phyloP scores from a whole-genome alignment of 2,113 vertebrate genomes.

The Colossoma macropomum region DNA sequence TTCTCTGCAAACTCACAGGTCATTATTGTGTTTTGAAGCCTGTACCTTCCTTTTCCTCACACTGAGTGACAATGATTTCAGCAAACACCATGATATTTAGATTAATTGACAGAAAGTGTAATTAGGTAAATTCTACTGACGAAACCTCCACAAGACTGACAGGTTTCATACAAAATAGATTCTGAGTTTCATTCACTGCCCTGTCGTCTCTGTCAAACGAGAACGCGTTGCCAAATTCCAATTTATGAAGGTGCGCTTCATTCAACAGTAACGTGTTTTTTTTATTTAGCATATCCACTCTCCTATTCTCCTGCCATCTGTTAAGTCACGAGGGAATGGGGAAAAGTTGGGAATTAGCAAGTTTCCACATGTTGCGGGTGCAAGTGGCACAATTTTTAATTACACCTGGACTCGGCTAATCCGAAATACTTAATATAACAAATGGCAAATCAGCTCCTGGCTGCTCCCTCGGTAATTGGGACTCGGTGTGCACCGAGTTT shows the following conservation, averaged over 20 bases:
- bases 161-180: background rate
- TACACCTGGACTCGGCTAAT: constrained; percentile 68
- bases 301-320: constrained; percentile 58
- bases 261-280: constrained; percentile 47
- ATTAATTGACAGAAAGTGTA: constrained; percentile 31
- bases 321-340: constrained; percentile 57
- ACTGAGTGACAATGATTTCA: constrained; percentile 45
- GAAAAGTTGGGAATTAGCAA: constrained; percentile 65
- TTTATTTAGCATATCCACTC: constrained; percentile 27
- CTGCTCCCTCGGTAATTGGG: constrained; percentile 65
- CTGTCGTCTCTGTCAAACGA: constrained; percentile 19
- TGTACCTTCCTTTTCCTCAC: constrained; percentile 11
- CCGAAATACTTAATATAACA: constrained; percentile 67
- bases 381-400: constrained; percentile 64
- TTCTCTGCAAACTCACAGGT: background rate
- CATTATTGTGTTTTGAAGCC: background rate
- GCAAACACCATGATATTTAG: constrained; percentile 24
- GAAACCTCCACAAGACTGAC: constrained; percentile 30
- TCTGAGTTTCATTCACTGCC: constrained; percentile 29
- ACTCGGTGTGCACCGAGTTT: constrained; percentile 54
- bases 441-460: constrained; percentile 62
- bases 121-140: constrained; percentile 36
- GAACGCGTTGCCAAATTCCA: constrained; percentile 50
- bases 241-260: constrained; percentile 45
- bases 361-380: constrained; percentile 68